Evolutionary conservation across 2,888 invertebrate genomes (phyloP), one percentile per base, ranked within the genome.

Genomic region (Linnaemya vulpina): DNA sequence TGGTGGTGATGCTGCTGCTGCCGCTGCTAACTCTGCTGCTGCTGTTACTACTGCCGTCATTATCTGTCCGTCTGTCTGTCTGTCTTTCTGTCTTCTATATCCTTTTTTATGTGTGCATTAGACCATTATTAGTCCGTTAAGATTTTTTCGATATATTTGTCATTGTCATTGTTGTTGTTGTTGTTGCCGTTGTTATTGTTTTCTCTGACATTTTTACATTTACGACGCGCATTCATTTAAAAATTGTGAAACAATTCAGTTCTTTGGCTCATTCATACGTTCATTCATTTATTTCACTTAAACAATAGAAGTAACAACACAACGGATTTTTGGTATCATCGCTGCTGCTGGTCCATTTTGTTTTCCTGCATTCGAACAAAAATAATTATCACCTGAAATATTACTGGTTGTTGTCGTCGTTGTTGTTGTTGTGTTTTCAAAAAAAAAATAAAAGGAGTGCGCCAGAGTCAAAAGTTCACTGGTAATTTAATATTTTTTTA

Each of bases 121-220:
- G 85, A 85, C 85, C 82, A 85, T 82, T 82, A 85, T 85, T 85
- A 85, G 85, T 79, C 85, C 70, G 85, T 82, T 85, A 85, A 82
- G 85, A 85, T 85, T 85, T 83, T 75, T 80, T 65, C 76, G 68
- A 81, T 81, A 60, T 79, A 51, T 76, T 70, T 67, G 46, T 63
- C 40, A 22, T 49, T 70, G 74, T 40, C 55, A 10, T 65, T 71
- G 35, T 74, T 70, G 17, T 75, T 80, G 30, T 65, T 70, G 46
- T 35, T 62, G 11, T 76, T 67, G 35, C 68, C 65, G 17, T 70
- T 80, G 30, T 71, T 70, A 55, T 35, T 62, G 11, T 76, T 53
- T 81, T 49, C 53, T 73, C 68, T 80, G 79, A 35, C 79, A 75
- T 74, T 74, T 76, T 80, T 74, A 63, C 43, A 58, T 68, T 51